phyloP scores from a whole-genome alignment of 1,140 invertebrate genomes.

The Olivierus martensii region DNA sequence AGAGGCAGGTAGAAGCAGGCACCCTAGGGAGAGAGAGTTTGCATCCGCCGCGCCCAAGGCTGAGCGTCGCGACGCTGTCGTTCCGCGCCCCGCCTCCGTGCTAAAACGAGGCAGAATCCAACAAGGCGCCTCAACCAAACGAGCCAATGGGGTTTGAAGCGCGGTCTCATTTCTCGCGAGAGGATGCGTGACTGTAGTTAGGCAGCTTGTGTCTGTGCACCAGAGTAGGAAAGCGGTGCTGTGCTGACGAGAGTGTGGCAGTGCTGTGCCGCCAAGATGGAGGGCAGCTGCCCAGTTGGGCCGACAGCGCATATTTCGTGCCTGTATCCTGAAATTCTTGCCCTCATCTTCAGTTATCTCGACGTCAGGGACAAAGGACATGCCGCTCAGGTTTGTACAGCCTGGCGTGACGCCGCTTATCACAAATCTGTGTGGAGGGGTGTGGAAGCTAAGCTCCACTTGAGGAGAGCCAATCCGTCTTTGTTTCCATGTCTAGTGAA shows the following conservation, averaged over 20 bases:
- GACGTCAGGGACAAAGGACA: constrained; percentile 75
- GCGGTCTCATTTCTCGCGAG: no score
- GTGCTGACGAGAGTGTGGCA: not conserved
- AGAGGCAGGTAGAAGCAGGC: no score
- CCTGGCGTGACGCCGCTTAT: constrained; percentile 77
- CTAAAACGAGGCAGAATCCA: no score
- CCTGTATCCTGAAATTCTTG: constrained; percentile 81
- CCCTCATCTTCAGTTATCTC: constrained; percentile 79
- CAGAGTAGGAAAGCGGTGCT: not conserved
- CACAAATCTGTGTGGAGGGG: constrained; percentile 83
- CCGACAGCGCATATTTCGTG: constrained; percentile 54
- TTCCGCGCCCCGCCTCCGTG: no score
- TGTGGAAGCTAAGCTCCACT: constrained; percentile 76
- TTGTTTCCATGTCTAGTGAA: constrained; percentile 71
- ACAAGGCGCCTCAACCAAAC: no score
- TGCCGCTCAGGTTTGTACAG: constrained; percentile 73
- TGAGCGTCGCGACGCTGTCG: no score
- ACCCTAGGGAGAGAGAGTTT: no score
- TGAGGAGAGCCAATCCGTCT: constrained; percentile 62
- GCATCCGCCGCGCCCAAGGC: no score
- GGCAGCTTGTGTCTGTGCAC: no score
- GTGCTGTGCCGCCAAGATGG: not conserved
- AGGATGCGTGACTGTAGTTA: no score
- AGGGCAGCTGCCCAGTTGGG: not conserved
- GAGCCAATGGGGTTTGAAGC: no score